A percentile compares a stretch with the other conserved stretches of the same genome.
Evolutionary conservation across 2,113 vertebrate species (phyloP).

Genomic region (Solea senegalensis): DNA sequence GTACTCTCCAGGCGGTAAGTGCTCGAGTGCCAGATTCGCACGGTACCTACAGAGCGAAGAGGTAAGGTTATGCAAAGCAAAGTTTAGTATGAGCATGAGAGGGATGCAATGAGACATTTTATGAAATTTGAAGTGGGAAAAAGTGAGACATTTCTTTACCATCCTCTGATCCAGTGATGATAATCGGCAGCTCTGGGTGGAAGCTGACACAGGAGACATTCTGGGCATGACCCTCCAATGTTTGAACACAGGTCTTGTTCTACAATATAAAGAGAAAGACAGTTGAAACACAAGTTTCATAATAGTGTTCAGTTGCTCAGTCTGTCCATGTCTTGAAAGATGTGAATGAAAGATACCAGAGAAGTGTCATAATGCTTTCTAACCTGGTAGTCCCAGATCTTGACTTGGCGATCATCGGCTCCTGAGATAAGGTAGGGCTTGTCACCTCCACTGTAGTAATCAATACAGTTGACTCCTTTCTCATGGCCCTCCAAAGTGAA

Average conservation of each 20-base stretch:
- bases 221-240: slow-evolving; percentile 95
- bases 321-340: too few relatives aligned
- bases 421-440: slow-evolving; percentile 98
- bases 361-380: not conserved
- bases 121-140: not conserved
- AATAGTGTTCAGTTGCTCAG: not conserved
- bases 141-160: slow-evolving; percentile 79
- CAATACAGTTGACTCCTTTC: slow-evolving; percentile 98
- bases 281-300: not conserved
- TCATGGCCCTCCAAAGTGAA: slow-evolving; percentile 98
- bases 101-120: not conserved
- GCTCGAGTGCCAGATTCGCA: slow-evolving; percentile 98
- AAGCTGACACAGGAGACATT: slow-evolving; percentile 99
- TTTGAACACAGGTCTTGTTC: slow-evolving; percentile 99
- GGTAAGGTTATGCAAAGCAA: not conserved
- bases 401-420: slow-evolving; percentile 96
- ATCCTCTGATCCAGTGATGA: slow-evolving; percentile 98
- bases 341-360: not conserved
- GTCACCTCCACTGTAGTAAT: slow-evolving; percentile 98
- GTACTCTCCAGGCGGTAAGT: slow-evolving; percentile 97
- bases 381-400: slow-evolving; percentile 99
- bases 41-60: slow-evolving; percentile 84
- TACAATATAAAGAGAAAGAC: slow-evolving; percentile 51
- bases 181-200: slow-evolving; percentile 96
- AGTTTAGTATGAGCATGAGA: not conserved